Evolutionary conservation across 2,888 invertebrate species (phyloP), one percentile per base, ranked within the genome.

Genomic region (Dryobotodes eremita): DNA sequence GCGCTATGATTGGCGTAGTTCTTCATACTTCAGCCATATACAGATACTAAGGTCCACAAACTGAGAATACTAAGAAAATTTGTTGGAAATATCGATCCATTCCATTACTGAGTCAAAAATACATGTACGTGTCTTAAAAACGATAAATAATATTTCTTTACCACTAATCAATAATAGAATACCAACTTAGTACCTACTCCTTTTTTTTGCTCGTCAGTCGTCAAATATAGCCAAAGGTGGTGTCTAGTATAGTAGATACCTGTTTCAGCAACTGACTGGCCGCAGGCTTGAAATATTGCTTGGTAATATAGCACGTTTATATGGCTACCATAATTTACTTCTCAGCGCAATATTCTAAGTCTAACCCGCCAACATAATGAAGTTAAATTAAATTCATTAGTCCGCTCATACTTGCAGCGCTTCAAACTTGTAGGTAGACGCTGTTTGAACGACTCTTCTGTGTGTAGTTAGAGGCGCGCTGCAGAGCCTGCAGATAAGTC

Each of bases 401-500:
- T 80, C 66, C 62, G 74, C 71, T 86, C 74, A 74, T 80, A 82
- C 71, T 86, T 80, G 68, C 70, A 75, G 71, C 71, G 71, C 83
- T 84, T 81, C 75, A 74, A 78, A 83, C 46, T 86, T 79, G 84
- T 83, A 79, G 77, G 55, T 57, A 78, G 72, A 70, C 64, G 85
- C 80, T 80, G 85, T 79, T 82, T 80, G 77, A 85, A 86, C 83
- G 79, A 77, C 64, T 82, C 62, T 80, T 74, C 84, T 64, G 83
- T 90, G 84, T 91, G 90, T 91, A 88, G 88, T 80, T 84, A 78
- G 79, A 78, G 81, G 79, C 48, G 74, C 74, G 75, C 48, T 48
- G 57, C 75, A 70, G n/a, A 42, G 70, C 70, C 84, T 88, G 86
- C 86, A 92, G 91, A 91, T 91, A 92, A 92, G 91, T 87, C 89